A percentile compares a stretch with the other conserved stretches of the same genome.
Evolutionary conservation across 2,113 vertebrate genomes (phyloP).

Genomic region (Mustelus asterias): DNA sequence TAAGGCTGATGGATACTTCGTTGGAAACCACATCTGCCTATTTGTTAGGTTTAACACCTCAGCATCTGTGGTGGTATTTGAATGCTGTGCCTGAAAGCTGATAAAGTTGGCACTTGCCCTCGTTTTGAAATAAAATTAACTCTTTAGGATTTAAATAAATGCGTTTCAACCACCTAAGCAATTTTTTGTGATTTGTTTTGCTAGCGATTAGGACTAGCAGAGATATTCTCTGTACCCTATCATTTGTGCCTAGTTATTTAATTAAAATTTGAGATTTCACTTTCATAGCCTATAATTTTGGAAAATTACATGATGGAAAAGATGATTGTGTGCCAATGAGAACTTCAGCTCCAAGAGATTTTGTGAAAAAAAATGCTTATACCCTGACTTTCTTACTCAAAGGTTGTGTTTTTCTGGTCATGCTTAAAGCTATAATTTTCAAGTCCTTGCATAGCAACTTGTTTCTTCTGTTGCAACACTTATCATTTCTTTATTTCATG

Average conservation of each 20-base stretch:
- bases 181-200: not conserved
- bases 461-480: not conserved
- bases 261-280: not conserved
- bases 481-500: not conserved
- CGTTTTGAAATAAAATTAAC: not conserved
- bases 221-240: not conserved
- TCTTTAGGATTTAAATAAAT: not conserved
- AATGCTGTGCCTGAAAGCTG: not conserved
- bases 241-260: not conserved
- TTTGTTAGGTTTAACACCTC: conserved; percentile 10
- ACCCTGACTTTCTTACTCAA: not conserved
- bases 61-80: not conserved
- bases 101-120: not conserved
- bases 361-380: not conserved
- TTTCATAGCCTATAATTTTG: conserved; percentile 4
- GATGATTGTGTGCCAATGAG: not conserved
- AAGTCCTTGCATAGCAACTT: not conserved
- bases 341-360: not conserved
- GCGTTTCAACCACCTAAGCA: not conserved
- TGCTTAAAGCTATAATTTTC: not conserved
- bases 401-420: not conserved
- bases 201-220: not conserved
- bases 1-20: conserved; percentile 35
- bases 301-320: conserved; percentile 12
- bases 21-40: conserved; percentile 15